phyloP scores from a whole-genome alignment of 2,888 invertebrate genomes.

The Tenodera sinensis region DNA sequence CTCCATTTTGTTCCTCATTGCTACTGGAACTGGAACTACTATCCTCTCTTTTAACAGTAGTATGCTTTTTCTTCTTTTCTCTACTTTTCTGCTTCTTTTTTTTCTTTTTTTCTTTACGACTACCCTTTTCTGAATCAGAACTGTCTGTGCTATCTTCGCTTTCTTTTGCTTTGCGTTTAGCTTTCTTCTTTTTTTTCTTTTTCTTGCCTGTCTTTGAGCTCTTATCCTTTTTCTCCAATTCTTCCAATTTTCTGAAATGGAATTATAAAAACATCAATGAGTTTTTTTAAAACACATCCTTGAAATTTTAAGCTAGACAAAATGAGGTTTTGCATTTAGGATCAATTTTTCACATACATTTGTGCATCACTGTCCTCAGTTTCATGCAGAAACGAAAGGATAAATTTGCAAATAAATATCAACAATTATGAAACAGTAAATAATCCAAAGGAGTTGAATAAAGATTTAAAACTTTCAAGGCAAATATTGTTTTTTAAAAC shows the following conservation, averaged over 20 bases:
- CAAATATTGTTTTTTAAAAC: too few relatives aligned
- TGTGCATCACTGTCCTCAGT: too few relatives aligned
- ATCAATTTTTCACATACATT: too few relatives aligned
- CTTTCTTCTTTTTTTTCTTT: constrained; percentile 13
- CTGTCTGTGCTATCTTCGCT: neutral
- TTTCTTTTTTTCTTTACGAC: neutral
- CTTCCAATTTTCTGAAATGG: constrained; percentile 16
- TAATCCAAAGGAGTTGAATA: too few relatives aligned
- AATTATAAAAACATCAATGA: neutral
- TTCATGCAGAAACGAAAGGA: too few relatives aligned
- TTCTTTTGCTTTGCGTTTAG: neutral
- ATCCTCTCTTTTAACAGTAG: neutral
- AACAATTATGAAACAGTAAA: too few relatives aligned
- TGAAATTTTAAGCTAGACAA: too few relatives aligned
- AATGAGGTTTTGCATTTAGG: too few relatives aligned
- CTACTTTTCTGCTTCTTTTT: neutral
- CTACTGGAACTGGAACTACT: neutral
- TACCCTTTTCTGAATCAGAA: neutral
- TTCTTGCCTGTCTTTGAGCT: neutral
- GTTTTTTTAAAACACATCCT: too few relatives aligned
- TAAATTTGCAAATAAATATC: too few relatives aligned
- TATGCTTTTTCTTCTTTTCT: neutral
- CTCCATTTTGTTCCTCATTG: neutral
- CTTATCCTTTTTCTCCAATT: constrained; percentile 17
- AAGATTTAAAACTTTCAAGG: too few relatives aligned